Conservation (phyloP, 2,797 vertebrate genomes). For the Lepilemur septentrionalis region DNA sequence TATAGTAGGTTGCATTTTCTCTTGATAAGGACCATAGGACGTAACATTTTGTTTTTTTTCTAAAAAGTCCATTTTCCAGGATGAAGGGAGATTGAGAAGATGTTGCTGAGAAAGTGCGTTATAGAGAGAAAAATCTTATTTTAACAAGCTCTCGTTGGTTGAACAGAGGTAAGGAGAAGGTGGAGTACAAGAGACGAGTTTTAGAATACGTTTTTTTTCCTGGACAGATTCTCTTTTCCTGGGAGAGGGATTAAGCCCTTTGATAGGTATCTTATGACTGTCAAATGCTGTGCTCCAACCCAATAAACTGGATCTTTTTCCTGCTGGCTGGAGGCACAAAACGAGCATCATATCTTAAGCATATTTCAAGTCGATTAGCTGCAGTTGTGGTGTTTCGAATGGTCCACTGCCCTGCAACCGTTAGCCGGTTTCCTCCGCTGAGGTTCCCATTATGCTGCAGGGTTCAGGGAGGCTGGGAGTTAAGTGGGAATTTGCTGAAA, state of each 20-base stretch:
- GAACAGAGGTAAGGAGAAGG: neutral
- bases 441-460: neutral
- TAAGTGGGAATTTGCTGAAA: neutral
- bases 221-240: neutral
- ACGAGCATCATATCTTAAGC: conserved; percentile 20
- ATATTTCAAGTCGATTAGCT: conserved; percentile 46
- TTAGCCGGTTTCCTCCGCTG: neutral
- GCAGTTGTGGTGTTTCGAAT: neutral
- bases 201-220: neutral
- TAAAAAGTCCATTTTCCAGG: neutral
- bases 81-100: neutral
- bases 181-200: neutral
- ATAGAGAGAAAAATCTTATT: neutral
- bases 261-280: neutral
- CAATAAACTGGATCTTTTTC: conserved; percentile 3
- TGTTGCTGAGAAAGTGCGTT: neutral
- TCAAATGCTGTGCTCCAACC: neutral
- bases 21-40: neutral
- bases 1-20: neutral
- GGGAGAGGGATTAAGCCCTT: neutral
- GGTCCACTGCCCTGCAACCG: neutral
- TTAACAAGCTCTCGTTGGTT: neutral
- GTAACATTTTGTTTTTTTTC: neutral
- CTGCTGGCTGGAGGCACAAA: neutral
- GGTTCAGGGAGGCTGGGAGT: neutral